Base-by-base conservation (phyloP, 2,888 invertebrate genomes). In the Cyaniris semiargus region DNA sequence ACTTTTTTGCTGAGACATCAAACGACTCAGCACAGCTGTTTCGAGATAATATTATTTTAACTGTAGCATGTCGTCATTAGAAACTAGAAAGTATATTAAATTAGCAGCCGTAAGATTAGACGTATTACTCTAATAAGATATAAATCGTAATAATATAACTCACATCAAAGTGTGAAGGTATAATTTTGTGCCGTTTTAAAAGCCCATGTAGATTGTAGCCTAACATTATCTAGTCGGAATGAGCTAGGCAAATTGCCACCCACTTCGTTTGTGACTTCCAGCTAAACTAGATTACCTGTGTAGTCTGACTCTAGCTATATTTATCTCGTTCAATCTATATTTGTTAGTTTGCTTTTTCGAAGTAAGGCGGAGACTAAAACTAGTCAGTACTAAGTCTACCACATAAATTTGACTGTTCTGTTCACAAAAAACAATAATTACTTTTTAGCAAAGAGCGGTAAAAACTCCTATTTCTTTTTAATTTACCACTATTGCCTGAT, bases 1-100 rank as follows among this genome's bases (percentile, higher is more conserved):
- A 7, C 34, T 34, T 34, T 34, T 34, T 7, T 34, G 34, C 34
- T 34, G 34, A 34, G 34, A 34, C 34, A 34, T 34, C 27, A 38
- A 10, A 60, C 60, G 21, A 60, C 10, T 23, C 23, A 60, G 1
- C 21, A 21, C 58, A 58, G 21, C 21, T 60, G 23, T 66, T 27
- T 15, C 66, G 18, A 66, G 60, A 23, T 60, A 66, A 23, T 60
- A 66, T 66, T 66, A 66, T 66, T 31, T 66, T 27, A 66, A 66
- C 27, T 66, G 23, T 23, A 27, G 15, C 66, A 23, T 23, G 60
- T 60, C n/a, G 71, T 38, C 74, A 74, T 74, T 74, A 74, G 74
- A 74, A 74, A 74, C 53, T 74, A 74, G 74, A 74, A 74, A 74
- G 74, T 53, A 53, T 74, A 74, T 74, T 74, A 74, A 74, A 74